These are phyloP conservation scores for Aspiorhynchus laticeps DNA, from an alignment of 2,113 vertebrate species.

Conservation along the genomic window DNA sequence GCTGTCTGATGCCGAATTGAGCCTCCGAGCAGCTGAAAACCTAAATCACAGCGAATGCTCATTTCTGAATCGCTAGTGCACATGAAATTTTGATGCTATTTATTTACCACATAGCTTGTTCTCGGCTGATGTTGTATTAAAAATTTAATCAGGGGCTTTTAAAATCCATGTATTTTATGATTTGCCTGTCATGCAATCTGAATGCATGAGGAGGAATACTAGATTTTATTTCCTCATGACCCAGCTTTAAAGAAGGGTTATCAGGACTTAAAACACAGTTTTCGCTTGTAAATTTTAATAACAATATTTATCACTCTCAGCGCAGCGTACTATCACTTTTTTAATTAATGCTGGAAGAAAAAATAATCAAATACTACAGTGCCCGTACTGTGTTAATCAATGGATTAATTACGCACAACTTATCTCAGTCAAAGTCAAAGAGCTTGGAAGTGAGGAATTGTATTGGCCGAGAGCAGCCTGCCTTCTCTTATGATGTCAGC, in stretches of 20 bases:
- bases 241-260: constrained; percentile 24
- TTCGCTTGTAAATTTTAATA: constrained; percentile 23
- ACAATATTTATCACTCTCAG: constrained; percentile 34
- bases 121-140: constrained; percentile 41
- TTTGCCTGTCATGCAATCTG: not conserved
- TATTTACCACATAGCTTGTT: constrained; percentile 29
- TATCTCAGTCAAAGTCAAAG: constrained; percentile 31
- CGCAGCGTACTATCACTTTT: constrained; percentile 12
- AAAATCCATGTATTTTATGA: constrained; percentile 30
- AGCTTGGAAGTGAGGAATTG: constrained; percentile 7
- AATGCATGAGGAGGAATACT: not conserved
- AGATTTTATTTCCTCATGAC: constrained; percentile 1
- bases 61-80: not conserved
- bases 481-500: not conserved
- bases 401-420: constrained; percentile 23
- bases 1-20: constrained; percentile 5
- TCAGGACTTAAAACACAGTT: constrained; percentile 15
- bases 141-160: constrained; percentile 48
- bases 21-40: not conserved
- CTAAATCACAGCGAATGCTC: not conserved
- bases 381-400: constrained; percentile 4
- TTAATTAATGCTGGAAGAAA: constrained; percentile 35
- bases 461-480: constrained; percentile 4
- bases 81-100: constrained; percentile 41
- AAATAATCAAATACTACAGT: constrained; percentile 19